These are phyloP conservation scores for Hydriomena furcata DNA, from an alignment of 2,888 invertebrate genomes.

Conservation along the genomic window DNA sequence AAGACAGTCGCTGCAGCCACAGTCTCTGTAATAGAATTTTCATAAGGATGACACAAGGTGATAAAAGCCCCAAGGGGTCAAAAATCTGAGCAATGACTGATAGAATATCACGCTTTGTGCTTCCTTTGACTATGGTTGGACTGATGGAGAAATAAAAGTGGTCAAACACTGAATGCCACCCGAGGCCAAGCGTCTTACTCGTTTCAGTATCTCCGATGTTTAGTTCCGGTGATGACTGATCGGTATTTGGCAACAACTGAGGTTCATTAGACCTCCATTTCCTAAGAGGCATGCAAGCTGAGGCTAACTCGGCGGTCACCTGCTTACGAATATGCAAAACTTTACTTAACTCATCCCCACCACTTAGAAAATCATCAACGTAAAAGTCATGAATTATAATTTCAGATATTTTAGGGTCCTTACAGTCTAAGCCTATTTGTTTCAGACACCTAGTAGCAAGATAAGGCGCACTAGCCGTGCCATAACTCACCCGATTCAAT, in stretches of 20 bases:
- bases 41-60: slow-evolving; percentile 35
- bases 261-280: slow-evolving; percentile 8
- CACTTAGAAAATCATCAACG: slow-evolving; percentile 17
- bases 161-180: slow-evolving; percentile 36
- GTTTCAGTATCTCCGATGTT: slow-evolving; percentile 3
- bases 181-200: slow-evolving; percentile 38
- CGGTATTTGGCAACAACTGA: too few relatives aligned
- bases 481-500: slow-evolving; percentile 39
- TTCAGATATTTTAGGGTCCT: slow-evolving; percentile 1
- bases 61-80: slow-evolving; percentile 34
- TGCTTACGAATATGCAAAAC: background rate
- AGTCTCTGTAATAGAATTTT: slow-evolving; percentile 38
- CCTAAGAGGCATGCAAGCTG: slow-evolving; percentile 2
- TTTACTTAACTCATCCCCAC: background rate
- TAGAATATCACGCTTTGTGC: slow-evolving; percentile 38
- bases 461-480: slow-evolving; percentile 35
- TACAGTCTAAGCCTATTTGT: slow-evolving; percentile 15
- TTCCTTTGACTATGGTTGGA: slow-evolving; percentile 7
- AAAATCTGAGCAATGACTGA: slow-evolving; percentile 33
- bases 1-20: slow-evolving; percentile 33
- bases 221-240: too few relatives aligned
- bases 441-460: slow-evolving; percentile 25
- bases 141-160: slow-evolving; percentile 30
- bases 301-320: slow-evolving; percentile 3
- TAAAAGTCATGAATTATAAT: too few relatives aligned